These are phyloP conservation scores for Hirudinaria manillensis DNA, from an alignment of 2,888 invertebrate species.

Conservation along the genomic window DNA sequence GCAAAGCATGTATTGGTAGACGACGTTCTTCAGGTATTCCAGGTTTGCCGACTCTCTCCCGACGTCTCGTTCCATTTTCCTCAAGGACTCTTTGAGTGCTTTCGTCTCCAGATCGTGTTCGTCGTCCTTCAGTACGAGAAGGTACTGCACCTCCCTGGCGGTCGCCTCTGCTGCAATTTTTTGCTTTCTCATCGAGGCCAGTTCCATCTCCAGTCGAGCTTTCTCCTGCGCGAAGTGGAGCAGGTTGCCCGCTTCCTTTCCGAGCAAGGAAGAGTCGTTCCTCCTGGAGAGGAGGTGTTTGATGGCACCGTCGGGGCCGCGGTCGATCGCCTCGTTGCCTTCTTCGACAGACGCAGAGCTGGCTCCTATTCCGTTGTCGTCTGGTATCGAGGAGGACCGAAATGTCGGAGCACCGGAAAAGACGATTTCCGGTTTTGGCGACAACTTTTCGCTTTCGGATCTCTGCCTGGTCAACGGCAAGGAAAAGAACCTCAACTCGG, in stretches of 20 bases:
- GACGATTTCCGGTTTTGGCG: neutral
- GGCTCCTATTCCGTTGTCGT: slow-evolving; percentile 34
- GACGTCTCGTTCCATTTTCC: slow-evolving; percentile 53
- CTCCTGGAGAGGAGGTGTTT: slow-evolving; percentile 14
- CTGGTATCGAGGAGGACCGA: slow-evolving; percentile 17
- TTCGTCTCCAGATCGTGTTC: slow-evolving; percentile 54
- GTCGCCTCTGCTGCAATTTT: slow-evolving; percentile 61
- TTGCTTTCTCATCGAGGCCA: slow-evolving; percentile 66
- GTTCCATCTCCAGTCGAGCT: slow-evolving; percentile 72
- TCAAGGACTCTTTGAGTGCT: slow-evolving; percentile 57
- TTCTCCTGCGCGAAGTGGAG: slow-evolving; percentile 76
- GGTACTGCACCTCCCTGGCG: slow-evolving; percentile 59
- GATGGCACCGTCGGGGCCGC: neutral
- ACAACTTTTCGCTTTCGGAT: neutral
- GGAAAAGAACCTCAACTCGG: slow-evolving; percentile 47
- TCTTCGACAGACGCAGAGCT: slow-evolving; percentile 33
- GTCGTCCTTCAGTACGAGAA: slow-evolving; percentile 53
- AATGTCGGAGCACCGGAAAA: neutral
- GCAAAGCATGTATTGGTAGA: slow-evolving; percentile 71
- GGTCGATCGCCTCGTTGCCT: neutral
- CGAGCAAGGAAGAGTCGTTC: neutral
- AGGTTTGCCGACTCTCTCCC: slow-evolving; percentile 77
- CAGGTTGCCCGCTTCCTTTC: slow-evolving; percentile 54
- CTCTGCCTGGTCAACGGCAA: neutral
- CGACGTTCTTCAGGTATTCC: slow-evolving; percentile 84